phyloP scores from a whole-genome alignment of 2,888 invertebrate species.

The Chloroclystis v-ata region DNA sequence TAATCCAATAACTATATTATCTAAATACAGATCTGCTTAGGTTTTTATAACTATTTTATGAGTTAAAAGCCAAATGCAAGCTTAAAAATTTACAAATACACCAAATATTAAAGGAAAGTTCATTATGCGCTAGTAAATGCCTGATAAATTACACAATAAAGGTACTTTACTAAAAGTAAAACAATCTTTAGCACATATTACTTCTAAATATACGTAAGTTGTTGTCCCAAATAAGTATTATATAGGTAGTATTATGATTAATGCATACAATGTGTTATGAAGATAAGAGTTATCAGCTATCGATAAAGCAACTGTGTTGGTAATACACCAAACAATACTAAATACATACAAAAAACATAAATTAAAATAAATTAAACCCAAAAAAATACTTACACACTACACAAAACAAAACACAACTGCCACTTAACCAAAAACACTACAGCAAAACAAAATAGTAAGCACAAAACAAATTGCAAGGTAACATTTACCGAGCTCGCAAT shows the following conservation, averaged over 20 bases:
- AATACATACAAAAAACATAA: slow-evolving; percentile 30
- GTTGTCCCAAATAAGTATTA: slow-evolving; percentile 46
- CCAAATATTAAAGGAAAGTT: too few relatives aligned
- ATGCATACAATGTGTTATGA: slow-evolving; percentile 45
- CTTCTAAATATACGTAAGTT: slow-evolving; percentile 10
- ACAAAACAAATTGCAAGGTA: slow-evolving; percentile 37
- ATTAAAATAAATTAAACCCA: slow-evolving; percentile 30
- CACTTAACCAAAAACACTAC: slow-evolving; percentile 68
- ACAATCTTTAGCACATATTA: too few relatives aligned
- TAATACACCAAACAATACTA: slow-evolving; percentile 45
- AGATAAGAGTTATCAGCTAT: slow-evolving; percentile 64
- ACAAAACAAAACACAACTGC: slow-evolving; percentile 54
- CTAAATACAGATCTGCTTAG: too few relatives aligned
- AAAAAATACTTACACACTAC: slow-evolving; percentile 56
- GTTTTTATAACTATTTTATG: too few relatives aligned
- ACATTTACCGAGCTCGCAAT: slow-evolving; percentile 59
- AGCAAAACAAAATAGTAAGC: slow-evolving; percentile 50
- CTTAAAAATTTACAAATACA: too few relatives aligned
- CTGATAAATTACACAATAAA: too few relatives aligned
- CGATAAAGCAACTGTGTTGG: slow-evolving; percentile 71
- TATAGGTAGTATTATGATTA: slow-evolving; percentile 39
- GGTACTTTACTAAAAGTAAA: too few relatives aligned
- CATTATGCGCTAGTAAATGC: too few relatives aligned
- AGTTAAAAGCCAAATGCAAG: too few relatives aligned
- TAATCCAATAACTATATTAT: too few relatives aligned